These are phyloP conservation scores for Centrocercus urophasianus DNA, from an alignment of 2,113 vertebrate species.

Conservation along the genomic window DNA sequence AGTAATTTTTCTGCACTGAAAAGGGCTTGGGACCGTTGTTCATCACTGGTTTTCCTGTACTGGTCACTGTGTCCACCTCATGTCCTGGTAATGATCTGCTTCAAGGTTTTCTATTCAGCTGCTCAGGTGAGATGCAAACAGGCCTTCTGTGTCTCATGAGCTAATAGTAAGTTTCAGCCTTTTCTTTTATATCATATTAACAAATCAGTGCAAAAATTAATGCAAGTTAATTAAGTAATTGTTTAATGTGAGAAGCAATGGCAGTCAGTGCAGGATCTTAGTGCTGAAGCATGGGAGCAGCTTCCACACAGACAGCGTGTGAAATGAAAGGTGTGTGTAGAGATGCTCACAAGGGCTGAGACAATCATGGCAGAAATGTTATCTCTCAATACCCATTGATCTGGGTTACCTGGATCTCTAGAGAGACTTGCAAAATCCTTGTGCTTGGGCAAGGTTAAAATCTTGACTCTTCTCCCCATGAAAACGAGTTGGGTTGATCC, in stretches of 20 bases:
- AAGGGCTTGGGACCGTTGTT: not conserved
- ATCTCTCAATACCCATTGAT: not conserved
- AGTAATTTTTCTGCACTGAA: not conserved
- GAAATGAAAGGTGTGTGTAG: not conserved
- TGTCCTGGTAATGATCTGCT: not conserved
- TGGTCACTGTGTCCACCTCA: not conserved
- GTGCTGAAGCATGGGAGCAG: not conserved
- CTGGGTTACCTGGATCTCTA: not conserved
- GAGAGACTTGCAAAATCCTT: not conserved
- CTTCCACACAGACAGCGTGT: not conserved
- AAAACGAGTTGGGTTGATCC: not conserved
- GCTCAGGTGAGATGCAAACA: not conserved
- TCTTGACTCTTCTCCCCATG: not conserved
- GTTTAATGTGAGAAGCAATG: constrained; percentile 36
- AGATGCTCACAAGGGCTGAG: not conserved
- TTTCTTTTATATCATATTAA: constrained; percentile 9
- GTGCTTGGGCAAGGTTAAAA: not conserved
- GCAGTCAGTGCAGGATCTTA: not conserved
- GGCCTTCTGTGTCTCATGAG: not conserved
- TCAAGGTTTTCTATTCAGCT: not conserved
- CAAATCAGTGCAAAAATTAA: constrained; percentile 6
- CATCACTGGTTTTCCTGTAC: not conserved
- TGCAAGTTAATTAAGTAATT: not conserved
- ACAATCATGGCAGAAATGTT: not conserved
- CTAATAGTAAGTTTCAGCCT: constrained; percentile 1